phyloP scores from a whole-genome alignment of 2,113 vertebrate genomes.

The Cromileptes altivelis region DNA sequence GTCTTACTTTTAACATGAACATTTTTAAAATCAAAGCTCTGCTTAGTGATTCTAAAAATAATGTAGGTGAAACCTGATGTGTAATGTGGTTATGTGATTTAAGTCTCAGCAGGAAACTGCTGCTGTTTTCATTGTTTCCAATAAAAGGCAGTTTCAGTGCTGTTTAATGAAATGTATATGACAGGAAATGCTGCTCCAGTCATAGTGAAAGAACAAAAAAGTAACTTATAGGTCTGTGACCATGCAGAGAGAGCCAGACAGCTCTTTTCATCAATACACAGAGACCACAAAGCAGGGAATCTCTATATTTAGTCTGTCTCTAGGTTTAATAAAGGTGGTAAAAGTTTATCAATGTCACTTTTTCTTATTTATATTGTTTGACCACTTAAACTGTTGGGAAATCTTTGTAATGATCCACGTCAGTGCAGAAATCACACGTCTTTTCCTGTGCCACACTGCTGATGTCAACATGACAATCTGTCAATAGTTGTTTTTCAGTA shows the following conservation, averaged over 20 bases:
- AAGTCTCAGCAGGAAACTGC: neutral
- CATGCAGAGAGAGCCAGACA: too few species aligned
- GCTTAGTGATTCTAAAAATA: neutral
- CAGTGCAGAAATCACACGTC: neutral
- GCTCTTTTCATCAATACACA: neutral
- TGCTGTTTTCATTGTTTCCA: neutral
- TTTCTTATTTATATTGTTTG: neutral
- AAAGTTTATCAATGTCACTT: neutral
- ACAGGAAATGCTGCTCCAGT: constrained; percentile 3
- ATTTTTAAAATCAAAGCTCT: neutral
- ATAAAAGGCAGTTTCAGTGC: neutral
- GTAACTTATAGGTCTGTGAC: too few species aligned
- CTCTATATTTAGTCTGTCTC: neutral
- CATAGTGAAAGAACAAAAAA: neutral
- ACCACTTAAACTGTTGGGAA: neutral
- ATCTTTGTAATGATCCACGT: neutral
- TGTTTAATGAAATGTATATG: neutral
- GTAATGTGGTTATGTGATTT: neutral
- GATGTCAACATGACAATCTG: neutral
- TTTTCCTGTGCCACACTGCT: too few species aligned
- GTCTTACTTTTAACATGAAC: neutral
- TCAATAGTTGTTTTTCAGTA: neutral
- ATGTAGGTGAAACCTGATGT: neutral
- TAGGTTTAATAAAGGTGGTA: neutral
- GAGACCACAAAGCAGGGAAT: neutral